Percentiles rank a stretch among this genome's conserved stretches.
Conservation (phyloP, 2,888 invertebrate species). For the Ganaspis brasiliensis region DNA sequence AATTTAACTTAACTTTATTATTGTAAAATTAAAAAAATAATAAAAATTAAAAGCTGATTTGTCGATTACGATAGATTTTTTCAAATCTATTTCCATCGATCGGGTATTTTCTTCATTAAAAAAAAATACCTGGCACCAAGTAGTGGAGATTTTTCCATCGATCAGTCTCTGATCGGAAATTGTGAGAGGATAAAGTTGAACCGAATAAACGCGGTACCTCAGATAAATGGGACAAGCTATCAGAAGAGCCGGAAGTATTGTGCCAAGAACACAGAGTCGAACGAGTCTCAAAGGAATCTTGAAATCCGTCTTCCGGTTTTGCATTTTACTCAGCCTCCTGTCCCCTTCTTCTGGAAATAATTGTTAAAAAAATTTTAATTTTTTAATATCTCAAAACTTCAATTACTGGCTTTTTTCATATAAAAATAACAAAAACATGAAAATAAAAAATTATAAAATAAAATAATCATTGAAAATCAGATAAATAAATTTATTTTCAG, state of each 20-base stretch:
- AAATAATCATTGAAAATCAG: no score
- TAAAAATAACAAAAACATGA: no score
- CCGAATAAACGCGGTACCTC: constrained; percentile 87
- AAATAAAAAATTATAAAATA: no score
- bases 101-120: constrained; percentile 45
- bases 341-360: constrained; percentile 61
- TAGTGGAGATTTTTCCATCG: constrained; percentile 88
- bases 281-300: constrained; percentile 84
- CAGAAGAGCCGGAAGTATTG: constrained; percentile 86
- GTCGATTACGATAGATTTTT: no score
- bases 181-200: constrained; percentile 87
- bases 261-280: constrained; percentile 84
- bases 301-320: constrained; percentile 64
- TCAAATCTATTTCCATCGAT: neutral
- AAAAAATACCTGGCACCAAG: constrained; percentile 88
- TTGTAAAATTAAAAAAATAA: no score
- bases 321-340: constrained; percentile 70
- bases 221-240: constrained; percentile 87
- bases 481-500: no score
- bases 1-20: no score
- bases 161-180: constrained; percentile 89
- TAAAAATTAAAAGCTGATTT: no score
- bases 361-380: no score
- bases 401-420: no score
- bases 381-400: no score